Evolutionary conservation across 2,888 invertebrate genomes (phyloP).

Genomic region (Dynastes maya): DNA sequence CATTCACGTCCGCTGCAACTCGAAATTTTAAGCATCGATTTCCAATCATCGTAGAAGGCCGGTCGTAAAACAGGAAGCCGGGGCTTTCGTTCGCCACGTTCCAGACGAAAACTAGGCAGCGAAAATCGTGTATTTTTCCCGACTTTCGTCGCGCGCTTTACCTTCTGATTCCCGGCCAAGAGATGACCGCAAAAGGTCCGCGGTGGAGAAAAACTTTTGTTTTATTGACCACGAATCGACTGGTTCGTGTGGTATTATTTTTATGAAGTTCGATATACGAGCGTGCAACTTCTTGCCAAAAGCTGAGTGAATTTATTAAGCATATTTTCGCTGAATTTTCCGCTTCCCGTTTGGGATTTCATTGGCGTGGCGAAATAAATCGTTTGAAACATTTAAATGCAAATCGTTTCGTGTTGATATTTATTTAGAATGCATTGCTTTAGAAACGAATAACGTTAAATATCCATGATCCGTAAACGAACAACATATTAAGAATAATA

Average conservation of each 20-base stretch:
- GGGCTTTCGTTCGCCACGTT: not conserved
- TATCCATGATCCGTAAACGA: no score
- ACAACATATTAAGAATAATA: no score
- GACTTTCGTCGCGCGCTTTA: slow-evolving; percentile 14
- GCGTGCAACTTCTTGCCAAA: slow-evolving; percentile 33
- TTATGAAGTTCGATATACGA: slow-evolving; percentile 41
- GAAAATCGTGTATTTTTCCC: slow-evolving; percentile 38
- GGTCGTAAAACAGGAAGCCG: slow-evolving; percentile 36
- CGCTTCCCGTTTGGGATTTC: slow-evolving; percentile 13
- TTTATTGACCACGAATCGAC: slow-evolving; percentile 43
- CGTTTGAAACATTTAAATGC: not conserved
- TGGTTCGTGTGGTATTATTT: slow-evolving; percentile 41
- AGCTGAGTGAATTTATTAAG: slow-evolving; percentile 32
- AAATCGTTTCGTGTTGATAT: not conserved
- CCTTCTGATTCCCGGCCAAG: slow-evolving; percentile 9
- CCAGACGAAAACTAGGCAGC: slow-evolving; percentile 34
- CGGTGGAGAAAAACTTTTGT: slow-evolving; percentile 39
- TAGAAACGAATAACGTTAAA: no score
- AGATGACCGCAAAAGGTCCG: slow-evolving; percentile 34
- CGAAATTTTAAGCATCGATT: slow-evolving; percentile 27
- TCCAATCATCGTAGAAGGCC: slow-evolving; percentile 31
- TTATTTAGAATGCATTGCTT: not conserved
- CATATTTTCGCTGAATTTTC: slow-evolving; percentile 38
- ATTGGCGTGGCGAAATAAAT: slow-evolving; percentile 19
- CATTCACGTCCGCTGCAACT: not conserved